Evolutionary conservation across 2,888 invertebrate genomes (phyloP).

Genomic region (Phortica okadai): DNA sequence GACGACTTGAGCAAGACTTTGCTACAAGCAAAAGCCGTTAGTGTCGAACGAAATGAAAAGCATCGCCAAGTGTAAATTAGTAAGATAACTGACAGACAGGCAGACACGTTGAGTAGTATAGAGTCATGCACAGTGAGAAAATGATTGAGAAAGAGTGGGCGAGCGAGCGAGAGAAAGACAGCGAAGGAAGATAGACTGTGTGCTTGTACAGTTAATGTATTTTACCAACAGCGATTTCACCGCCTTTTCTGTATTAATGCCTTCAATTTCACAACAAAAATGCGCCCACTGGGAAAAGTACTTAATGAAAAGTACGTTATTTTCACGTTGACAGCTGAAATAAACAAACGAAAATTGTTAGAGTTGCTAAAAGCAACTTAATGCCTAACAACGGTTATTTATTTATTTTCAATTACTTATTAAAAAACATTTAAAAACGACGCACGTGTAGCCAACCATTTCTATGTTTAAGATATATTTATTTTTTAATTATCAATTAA

Average conservation of each 20-base stretch:
- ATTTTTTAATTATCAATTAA: too few species aligned
- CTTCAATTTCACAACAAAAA: background rate
- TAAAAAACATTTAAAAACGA: too few species aligned
- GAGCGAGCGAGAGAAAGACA: background rate
- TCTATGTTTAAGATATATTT: too few species aligned
- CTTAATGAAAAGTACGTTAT: slow-evolving; percentile 65
- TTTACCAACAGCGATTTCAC: background rate
- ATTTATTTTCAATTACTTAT: too few species aligned
- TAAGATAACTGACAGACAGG: background rate
- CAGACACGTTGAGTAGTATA: background rate
- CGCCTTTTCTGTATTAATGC: background rate
- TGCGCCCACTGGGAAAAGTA: slow-evolving; percentile 58
- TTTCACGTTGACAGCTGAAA: slow-evolving; percentile 53
- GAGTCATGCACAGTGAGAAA: background rate
- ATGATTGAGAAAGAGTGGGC: background rate
- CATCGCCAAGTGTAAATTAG: background rate
- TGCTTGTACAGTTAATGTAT: slow-evolving; percentile 3
- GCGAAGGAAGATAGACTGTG: background rate
- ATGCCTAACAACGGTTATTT: background rate
- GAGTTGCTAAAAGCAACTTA: background rate
- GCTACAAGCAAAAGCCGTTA: slow-evolving; percentile 31
- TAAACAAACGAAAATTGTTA: slow-evolving; percentile 63
- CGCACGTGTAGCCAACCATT: too few species aligned
- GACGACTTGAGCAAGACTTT: background rate
- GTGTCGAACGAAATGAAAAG: slow-evolving; percentile 65